Evolutionary conservation across 1,140 invertebrate genomes (phyloP).

Genomic region (Drosophila dunni): DNA sequence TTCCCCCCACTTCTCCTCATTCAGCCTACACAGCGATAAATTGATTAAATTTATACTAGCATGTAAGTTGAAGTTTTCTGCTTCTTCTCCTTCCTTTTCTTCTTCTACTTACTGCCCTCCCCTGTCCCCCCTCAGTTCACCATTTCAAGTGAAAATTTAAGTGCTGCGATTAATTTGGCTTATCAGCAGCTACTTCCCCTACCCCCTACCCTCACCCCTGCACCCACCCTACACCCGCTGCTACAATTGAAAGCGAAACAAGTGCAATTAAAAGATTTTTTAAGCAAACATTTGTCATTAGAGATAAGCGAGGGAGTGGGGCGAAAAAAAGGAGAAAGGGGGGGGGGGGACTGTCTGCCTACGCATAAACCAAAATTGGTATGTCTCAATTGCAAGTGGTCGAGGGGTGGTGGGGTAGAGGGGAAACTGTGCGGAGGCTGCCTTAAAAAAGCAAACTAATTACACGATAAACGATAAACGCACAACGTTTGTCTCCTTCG

Average conservation of each 20-base stretch:
- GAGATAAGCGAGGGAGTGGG: constrained; percentile 52
- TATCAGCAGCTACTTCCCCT: constrained; percentile 51
- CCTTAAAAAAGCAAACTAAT: constrained; percentile 69
- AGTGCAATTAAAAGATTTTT: constrained; percentile 83
- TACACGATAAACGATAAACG: constrained; percentile 66
- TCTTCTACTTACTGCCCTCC: not conserved
- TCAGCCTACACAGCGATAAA: constrained; percentile 51
- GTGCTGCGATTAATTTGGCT: constrained; percentile 83
- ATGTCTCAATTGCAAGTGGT: constrained; percentile 60
- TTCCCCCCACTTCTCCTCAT: not conserved
- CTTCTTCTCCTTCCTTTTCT: not conserved
- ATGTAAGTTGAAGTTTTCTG: constrained; percentile 15
- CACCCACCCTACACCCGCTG: not conserved
- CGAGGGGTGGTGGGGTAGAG: not conserved
- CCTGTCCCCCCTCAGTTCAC: constrained; percentile 9
- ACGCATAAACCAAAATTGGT: constrained; percentile 75
- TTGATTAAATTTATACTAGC: constrained; percentile 76
- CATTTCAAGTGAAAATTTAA: constrained; percentile 81
- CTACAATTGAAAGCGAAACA: constrained; percentile 58
- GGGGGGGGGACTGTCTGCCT: constrained; percentile 24
- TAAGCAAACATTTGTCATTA: constrained; percentile 83
- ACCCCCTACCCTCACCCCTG: not conserved
- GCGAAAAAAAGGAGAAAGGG: not conserved
- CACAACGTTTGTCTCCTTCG: constrained; percentile 38
- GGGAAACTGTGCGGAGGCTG: constrained; percentile 3